phyloP scores from a whole-genome alignment of 2,113 vertebrate species.

The Hyperoodon ampullatus region DNA sequence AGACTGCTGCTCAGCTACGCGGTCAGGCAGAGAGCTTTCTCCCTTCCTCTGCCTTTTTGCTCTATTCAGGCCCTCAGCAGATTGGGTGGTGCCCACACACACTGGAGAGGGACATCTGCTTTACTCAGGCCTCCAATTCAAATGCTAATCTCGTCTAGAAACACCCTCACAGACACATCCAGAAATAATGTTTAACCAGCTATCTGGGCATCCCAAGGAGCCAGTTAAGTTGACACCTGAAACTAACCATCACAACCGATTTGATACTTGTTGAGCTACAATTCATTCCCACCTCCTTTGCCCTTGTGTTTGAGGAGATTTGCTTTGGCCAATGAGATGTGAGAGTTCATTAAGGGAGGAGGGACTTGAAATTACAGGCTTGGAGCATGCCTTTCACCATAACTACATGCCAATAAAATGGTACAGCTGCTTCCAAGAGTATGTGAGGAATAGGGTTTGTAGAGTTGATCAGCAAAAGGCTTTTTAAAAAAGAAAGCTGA shows the following conservation, averaged over 20 bases:
- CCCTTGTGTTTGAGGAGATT: neutral
- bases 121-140: neutral
- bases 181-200: neutral
- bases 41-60: neutral
- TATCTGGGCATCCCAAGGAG: neutral
- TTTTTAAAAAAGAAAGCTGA: neutral
- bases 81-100: neutral
- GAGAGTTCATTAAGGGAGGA: neutral
- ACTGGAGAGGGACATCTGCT: neutral
- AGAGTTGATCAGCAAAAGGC: neutral
- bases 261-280: neutral
- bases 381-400: neutral
- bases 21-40: neutral
- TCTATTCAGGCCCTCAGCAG: too few species aligned
- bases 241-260: neutral
- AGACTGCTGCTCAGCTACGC: rapidly evolving
- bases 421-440: neutral
- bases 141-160: neutral
- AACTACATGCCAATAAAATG: neutral
- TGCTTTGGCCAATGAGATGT: neutral
- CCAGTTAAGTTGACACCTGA: neutral
- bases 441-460: neutral
- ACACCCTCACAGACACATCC: neutral
- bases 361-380: neutral
- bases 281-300: neutral